Evolutionary conservation across 2,797 vertebrate genomes (phyloP).

Genomic region (Pseudochaenichthys georgianus): DNA sequence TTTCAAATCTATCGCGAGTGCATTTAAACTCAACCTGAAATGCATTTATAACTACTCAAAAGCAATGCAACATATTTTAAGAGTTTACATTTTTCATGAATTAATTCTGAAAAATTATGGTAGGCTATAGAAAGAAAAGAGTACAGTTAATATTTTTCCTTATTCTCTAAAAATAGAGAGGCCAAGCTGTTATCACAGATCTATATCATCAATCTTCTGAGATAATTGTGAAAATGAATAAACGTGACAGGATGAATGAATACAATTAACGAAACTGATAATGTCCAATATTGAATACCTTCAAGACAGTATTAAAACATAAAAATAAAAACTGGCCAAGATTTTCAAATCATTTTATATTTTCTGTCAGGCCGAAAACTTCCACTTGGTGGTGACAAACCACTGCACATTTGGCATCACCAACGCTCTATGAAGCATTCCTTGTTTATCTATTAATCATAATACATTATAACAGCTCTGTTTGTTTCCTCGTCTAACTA

Average conservation of each 20-base stretch:
- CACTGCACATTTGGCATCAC: background rate
- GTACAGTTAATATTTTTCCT: background rate
- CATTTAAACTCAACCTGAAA: background rate
- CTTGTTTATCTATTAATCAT: background rate
- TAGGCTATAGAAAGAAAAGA: too few species aligned
- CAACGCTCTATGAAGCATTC: background rate
- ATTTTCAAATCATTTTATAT: background rate
- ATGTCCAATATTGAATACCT: too few species aligned
- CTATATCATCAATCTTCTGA: too few species aligned
- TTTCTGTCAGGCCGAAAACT: background rate
- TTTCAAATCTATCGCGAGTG: background rate
- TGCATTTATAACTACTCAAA: background rate
- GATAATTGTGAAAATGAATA: too few species aligned
- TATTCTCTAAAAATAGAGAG: background rate
- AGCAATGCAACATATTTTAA: background rate
- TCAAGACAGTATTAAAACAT: too few species aligned
- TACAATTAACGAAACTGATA: too few species aligned
- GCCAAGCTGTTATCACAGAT: background rate
- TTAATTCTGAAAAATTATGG: background rate
- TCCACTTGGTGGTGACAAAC: constrained; percentile 58
- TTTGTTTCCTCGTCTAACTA: background rate
- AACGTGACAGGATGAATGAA: too few species aligned
- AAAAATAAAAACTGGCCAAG: too few species aligned
- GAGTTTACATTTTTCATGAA: background rate
- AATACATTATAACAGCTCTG: background rate